Percentiles rank a stretch among this genome's conserved stretches.
Conservation (phyloP, 2,888 invertebrate species). For the Theretra japonica region DNA sequence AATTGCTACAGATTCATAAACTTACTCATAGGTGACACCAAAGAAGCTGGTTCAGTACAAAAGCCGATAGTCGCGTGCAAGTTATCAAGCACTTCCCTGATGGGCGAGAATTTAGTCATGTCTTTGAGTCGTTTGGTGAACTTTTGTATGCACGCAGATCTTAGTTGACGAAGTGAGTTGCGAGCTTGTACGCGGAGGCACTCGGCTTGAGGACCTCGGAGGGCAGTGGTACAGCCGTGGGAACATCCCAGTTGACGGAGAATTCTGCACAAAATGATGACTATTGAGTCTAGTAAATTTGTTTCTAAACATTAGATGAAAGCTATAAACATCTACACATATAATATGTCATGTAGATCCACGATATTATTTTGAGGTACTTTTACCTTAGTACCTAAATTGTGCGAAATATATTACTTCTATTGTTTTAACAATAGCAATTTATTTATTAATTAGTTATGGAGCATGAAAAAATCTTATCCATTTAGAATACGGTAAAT, state of each 20-base stretch:
- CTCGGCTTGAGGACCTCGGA: constrained; percentile 95
- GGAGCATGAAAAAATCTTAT: no score
- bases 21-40: constrained; percentile 95
- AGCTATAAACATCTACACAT: no score
- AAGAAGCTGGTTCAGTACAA: constrained; percentile 94
- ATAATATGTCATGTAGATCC: no score
- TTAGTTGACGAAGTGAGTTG: constrained; percentile 88
- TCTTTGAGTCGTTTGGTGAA: constrained; percentile 85
- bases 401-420: no score
- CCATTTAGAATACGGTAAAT: no score
- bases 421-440: background rate
- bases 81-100: constrained; percentile 95
- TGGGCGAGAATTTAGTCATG: constrained; percentile 90
- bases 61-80: constrained; percentile 98
- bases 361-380: no score
- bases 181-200: constrained; percentile 93
- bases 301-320: no score
- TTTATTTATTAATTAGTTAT: no score
- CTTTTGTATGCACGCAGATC: constrained; percentile 83
- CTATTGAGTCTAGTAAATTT: background rate
- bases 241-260: constrained; percentile 95
- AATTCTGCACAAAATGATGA: constrained; percentile 80
- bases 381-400: no score
- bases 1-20: constrained; percentile 49
- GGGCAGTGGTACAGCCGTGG: constrained; percentile 95